A percentile compares a stretch with the other conserved stretches of the same genome.
Conservation (phyloP, 2,888 invertebrate species). For the Tenthredo amoena region DNA sequence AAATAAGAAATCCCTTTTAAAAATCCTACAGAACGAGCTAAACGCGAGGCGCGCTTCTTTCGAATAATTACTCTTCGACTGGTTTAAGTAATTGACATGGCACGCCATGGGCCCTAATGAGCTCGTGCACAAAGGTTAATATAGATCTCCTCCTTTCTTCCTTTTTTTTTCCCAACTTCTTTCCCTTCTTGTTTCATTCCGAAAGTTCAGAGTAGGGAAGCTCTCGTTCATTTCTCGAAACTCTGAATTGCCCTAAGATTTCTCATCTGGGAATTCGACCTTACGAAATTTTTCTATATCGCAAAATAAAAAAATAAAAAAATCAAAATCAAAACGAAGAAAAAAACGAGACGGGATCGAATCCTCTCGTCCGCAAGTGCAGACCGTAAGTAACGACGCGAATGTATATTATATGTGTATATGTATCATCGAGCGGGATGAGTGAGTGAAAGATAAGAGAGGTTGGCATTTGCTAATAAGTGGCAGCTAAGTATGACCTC, state of each 20-base stretch:
- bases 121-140: slow-evolving; percentile 47
- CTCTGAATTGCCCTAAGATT: too few relatives aligned
- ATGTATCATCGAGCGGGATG: not conserved
- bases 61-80: slow-evolving; percentile 50
- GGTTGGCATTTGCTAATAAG: slow-evolving; percentile 1
- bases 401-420: not conserved
- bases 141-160: slow-evolving; percentile 17
- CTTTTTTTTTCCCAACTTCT: not conserved
- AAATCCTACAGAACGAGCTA: not conserved
- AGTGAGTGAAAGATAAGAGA: slow-evolving; percentile 15
- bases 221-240: not conserved
- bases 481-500: slow-evolving; percentile 1
- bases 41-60: not conserved
- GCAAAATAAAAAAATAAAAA: not conserved
- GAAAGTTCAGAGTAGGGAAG: not conserved
- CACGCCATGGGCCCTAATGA: slow-evolving; percentile 30
- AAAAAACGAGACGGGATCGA: not conserved
- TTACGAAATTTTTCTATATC: too few relatives aligned
- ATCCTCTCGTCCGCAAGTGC: too few relatives aligned
- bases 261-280: too few relatives aligned
- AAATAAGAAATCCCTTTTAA: not conserved
- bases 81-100: slow-evolving; percentile 43
- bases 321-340: not conserved
- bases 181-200: not conserved
- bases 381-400: not conserved